Evolutionary conservation across 2,797 vertebrate species (phyloP), one percentile per base, ranked within the genome.

Genomic region (Clarias fuscus): DNA sequence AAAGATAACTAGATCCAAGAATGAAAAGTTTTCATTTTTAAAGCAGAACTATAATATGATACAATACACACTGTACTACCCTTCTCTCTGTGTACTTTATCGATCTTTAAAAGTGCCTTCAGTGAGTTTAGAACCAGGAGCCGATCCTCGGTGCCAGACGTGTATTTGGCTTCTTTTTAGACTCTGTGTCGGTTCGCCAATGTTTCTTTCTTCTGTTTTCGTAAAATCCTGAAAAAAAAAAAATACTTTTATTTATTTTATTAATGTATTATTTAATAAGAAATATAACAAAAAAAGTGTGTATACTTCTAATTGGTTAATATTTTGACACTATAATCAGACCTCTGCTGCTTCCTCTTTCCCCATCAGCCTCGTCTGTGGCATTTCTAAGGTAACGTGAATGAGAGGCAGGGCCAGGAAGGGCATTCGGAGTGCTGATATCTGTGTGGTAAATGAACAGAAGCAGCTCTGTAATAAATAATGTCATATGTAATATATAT

Each of bases 181-280:
- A 94, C 53, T 99, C 97, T 0, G 92, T 90, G 79, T 98, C 98
- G 89, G 95, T 96, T 88, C 95, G 94, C 95, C 97, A 96, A 90
- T 94, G 95, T 92, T 98, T 98, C 96, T 97, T 99, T 94, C 97
- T 96, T 94, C 97, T 99, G 92, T 92, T 94, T 90, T 99, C 97
- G 88, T 93, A 95, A 94, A 96, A 89, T 90, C 97, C 98, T 99
- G 88, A 83, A 94, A 89, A 95, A 89, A 95, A 91, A 8, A 91
- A 93, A 30, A 87, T 0, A 27, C 59, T 85, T 48, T 48, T 11
- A 11, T 11, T 48, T 48, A 8, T 43, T 43, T 7, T 43, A 43
- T 48, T 11, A 2, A 48, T 11, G 48, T 48, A 48, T 48, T 48
- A 48, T 10, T 48, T 11, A 48, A 48, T 48, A 48, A 48, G 48